These are phyloP conservation scores for Norana najaformis DNA, from an alignment of 2,888 invertebrate species.

Conservation along the genomic window DNA sequence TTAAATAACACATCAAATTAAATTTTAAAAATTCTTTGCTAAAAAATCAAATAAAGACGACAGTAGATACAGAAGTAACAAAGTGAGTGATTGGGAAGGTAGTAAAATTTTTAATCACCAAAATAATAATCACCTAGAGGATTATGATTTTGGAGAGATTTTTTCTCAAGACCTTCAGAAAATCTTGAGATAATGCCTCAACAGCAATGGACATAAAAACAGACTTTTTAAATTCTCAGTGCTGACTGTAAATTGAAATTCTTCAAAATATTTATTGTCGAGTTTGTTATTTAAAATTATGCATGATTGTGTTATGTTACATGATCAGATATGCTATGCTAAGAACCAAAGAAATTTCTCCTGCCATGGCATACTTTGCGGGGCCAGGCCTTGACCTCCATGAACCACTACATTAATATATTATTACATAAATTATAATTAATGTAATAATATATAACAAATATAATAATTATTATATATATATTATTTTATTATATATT, in stretches of 20 bases:
- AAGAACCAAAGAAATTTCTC: background rate
- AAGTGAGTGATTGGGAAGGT: background rate
- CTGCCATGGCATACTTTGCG: background rate
- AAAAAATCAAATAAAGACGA: background rate
- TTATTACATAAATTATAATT: too few species aligned
- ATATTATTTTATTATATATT: too few species aligned
- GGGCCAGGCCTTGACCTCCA: background rate
- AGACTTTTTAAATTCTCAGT: background rate
- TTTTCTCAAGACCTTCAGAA: too few species aligned
- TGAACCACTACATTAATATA: too few species aligned
- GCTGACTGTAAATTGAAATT: too few species aligned
- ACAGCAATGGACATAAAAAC: background rate
- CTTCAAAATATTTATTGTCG: too few species aligned
- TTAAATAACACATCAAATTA: too few species aligned
- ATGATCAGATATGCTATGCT: background rate
- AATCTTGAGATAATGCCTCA: too few species aligned
- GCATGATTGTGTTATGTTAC: background rate
- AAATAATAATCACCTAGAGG: background rate
- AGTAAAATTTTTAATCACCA: background rate
- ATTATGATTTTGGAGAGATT: background rate
- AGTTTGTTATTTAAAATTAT: background rate
- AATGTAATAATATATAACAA: too few species aligned
- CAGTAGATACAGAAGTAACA: background rate
- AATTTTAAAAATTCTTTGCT: too few species aligned
- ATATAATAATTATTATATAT: too few species aligned